Evolutionary conservation across 2,797 vertebrate species (phyloP), one percentile per base, ranked within the genome.

Genomic region (Dendrocincla fuliginosa): DNA sequence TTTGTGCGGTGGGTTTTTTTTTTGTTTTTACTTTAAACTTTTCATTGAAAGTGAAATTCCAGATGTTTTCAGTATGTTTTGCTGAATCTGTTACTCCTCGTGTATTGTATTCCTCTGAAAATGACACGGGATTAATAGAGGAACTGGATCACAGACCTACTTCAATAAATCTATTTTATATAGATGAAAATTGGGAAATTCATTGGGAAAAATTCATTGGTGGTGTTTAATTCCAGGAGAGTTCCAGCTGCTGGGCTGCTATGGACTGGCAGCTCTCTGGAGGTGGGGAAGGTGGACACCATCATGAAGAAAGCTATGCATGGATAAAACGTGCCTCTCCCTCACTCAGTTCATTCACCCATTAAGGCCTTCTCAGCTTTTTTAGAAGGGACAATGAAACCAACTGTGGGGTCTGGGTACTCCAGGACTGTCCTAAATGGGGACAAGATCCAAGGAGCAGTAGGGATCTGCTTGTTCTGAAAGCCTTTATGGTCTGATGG

Each of bases 301-400:
- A 6, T 11, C 28, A 52, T 0, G 1, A 78, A 19, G 25, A 60
- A 78, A 10, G 10, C 15, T 22, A 7, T 3, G 14, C 22, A 41
- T 0, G 0, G 49, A 46, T 22, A 20, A 74, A 63, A 8, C 2
- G 0, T 55, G 19, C 7, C 23, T 60, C 28, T 76, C 55, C 64
- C 25, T 74, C 37, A n/a, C 2, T 4, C 30, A 28, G 2, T 0
- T 20, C 28, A 16, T 56, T 81, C n/a, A 41, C 13, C 22, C 10
- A 1, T 4, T 49, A 11, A 19, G 20, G 6, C 15, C 10, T 64
- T 47, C 30, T 59, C 52, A 56, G 33, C 16, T 33, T 39, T 27
- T 68, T 84, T 14, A 16, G 42, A 20, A 59, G 4, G 5, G 9
- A 0, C 16, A 11, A 12, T 46, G n/a, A 73, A 83, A 63, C 3